Evolutionary conservation across 1,140 invertebrate genomes (phyloP).

Genomic region (Anoplolepis gracilipes): DNA sequence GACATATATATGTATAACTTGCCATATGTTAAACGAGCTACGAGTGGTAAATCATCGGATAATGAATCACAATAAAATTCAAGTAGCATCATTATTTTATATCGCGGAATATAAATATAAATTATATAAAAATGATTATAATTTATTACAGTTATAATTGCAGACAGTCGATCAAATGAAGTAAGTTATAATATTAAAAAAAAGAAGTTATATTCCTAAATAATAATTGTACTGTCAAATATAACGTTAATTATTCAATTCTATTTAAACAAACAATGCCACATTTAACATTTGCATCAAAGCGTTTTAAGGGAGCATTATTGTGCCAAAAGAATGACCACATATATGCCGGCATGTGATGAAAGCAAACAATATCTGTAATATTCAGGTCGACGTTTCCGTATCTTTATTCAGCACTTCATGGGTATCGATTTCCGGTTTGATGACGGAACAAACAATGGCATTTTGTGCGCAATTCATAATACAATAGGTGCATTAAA

Average conservation of each 20-base stretch:
- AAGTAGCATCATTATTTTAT: neutral
- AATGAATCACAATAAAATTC: slow-evolving; percentile 45
- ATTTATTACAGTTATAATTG: neutral
- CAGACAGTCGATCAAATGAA: neutral
- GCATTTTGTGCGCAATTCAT: neutral
- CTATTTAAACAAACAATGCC: slow-evolving; percentile 14
- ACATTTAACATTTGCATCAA: slow-evolving; percentile 5
- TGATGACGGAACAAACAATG: neutral
- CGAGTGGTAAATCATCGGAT: slow-evolving; percentile 9
- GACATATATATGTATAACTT: slow-evolving; percentile 23
- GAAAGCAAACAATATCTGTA: slow-evolving; percentile 47
- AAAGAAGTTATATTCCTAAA: neutral
- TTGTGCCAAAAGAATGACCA: slow-evolving; percentile 15
- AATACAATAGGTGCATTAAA: neutral
- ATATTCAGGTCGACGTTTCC: slow-evolving; percentile 50
- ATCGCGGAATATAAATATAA: neutral
- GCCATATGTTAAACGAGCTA: slow-evolving; percentile 16
- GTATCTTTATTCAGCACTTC: slow-evolving; percentile 49
- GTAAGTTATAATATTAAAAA: neutral
- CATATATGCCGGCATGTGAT: neutral
- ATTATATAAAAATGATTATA: neutral
- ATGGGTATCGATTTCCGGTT: slow-evolving; percentile 28
- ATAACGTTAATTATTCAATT: slow-evolving; percentile 6
- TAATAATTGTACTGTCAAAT: neutral
- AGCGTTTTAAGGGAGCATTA: neutral